Base-by-base conservation (phyloP, 2,113 vertebrate genomes). In the Emydura subglobosa region DNA sequence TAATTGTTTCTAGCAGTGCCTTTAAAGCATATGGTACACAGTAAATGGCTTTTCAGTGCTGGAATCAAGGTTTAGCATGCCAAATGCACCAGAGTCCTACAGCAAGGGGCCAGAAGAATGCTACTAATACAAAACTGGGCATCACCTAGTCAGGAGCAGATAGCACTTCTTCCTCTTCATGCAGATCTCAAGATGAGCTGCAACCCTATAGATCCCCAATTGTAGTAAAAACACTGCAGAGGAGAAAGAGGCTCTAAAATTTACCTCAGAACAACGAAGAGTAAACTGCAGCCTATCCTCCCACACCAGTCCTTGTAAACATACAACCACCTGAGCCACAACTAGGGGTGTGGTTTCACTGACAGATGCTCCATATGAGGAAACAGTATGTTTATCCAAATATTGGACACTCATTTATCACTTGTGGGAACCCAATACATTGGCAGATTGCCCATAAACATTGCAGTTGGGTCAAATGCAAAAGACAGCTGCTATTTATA, bases 291-390 rank as follows among this genome's bases (percentile, higher is more conserved):
- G 25, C 11, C 5, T 16, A 42, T 50, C 50, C 81, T 44, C 22
- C 17, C 12, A 10, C 50, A n/a, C 42, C 50, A 50, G 50, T 50
- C 50, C 17, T 68, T n/a, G 61, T 21, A 68, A 68, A 68, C 61
- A 21, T 61, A 47, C 1, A 21, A 3, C 1, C 17, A 3, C 1
- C 17, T 1, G 5, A 19, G 79, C 42, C 0, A 25, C 8, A 13
- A 55, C 47, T 47, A 76, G 16, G 3, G 24, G 27, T 49, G 12
- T 50, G 80, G 11, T 61, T 50, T 13, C 14, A 7, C 47, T 51
- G 50, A 51, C 74, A 42, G 25, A 27, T 0, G 17, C 17, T 50
- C 22, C 6, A 90, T 27, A 42, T 3, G 42, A 54, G 17, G 39
- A n/a, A 85, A 49, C 16, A 6, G 1, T 34, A 3, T 16, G 19